phyloP scores from a whole-genome alignment of 2,113 vertebrate genomes.

The Condylura cristata region DNA sequence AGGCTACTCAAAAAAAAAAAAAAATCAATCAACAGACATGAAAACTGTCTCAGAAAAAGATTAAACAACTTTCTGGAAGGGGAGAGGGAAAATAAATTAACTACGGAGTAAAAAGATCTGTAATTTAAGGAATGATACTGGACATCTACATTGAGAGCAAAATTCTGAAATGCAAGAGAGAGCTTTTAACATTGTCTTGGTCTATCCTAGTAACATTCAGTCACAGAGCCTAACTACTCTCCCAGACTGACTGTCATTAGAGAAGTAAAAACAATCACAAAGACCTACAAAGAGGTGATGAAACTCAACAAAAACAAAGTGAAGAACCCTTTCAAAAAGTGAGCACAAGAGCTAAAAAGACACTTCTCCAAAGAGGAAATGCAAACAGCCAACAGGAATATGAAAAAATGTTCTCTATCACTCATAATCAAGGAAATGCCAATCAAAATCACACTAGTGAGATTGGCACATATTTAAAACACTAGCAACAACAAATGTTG shows the following conservation, averaged over 20 bases:
- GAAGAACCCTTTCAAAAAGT: no score
- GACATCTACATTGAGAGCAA: neutral
- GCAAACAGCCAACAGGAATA: no score
- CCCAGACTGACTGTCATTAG: neutral
- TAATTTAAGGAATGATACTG: neutral
- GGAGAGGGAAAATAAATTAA: neutral
- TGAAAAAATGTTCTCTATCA: no score
- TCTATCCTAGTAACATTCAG: neutral
- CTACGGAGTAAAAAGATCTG: neutral
- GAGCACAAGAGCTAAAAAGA: no score
- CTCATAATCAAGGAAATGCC: no score
- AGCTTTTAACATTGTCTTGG: neutral
- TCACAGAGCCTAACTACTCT: neutral
- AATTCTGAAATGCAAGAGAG: neutral
- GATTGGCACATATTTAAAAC: no score
- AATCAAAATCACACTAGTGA: no score
- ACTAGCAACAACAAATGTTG: no score
- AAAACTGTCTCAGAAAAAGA: neutral
- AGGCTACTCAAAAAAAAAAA: neutral
- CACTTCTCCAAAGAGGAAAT: no score
- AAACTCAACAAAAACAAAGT: no score
- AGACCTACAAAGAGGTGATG: no score
- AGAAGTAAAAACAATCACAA: conserved; percentile 14
- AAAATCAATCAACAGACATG: neutral
- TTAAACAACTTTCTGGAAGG: neutral